Conservation (phyloP, 2,888 invertebrate species). For the Euproctis similis region DNA sequence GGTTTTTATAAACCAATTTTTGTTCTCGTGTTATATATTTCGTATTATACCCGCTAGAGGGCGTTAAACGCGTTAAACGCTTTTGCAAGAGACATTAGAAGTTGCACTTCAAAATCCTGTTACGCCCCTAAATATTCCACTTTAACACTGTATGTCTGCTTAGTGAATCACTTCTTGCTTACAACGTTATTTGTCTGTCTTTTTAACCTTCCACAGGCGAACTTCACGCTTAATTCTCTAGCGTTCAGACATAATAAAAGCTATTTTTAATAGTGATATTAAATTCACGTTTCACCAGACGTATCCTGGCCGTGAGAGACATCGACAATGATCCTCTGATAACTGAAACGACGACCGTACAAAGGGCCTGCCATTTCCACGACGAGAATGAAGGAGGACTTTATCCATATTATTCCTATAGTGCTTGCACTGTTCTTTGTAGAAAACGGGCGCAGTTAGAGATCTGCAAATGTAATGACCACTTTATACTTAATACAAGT, state of each 20-base stretch:
- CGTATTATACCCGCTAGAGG: no score
- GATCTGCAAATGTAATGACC: slow-evolving; percentile 81
- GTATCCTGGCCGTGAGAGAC: slow-evolving; percentile 71
- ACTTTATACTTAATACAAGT: slow-evolving; percentile 80
- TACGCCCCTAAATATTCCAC: no score
- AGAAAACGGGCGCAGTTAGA: slow-evolving; percentile 78
- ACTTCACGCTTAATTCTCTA: no score
- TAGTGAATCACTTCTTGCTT: no score
- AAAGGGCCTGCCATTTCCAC: slow-evolving; percentile 82
- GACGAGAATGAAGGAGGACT: slow-evolving; percentile 79
- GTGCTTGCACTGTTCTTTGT: slow-evolving; percentile 83
- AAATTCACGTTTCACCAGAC: slow-evolving; percentile 37
- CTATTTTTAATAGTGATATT: background rate
- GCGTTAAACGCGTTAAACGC: no score
- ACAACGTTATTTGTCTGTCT: no score
- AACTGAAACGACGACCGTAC: slow-evolving; percentile 74
- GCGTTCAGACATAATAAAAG: background rate
- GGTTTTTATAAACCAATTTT: no score
- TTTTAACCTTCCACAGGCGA: no score
- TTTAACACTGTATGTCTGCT: no score
- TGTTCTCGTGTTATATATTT: no score
- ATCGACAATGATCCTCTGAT: slow-evolving; percentile 82
- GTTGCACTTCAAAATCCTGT: no score
- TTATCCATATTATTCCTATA: slow-evolving; percentile 82
- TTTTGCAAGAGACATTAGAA: no score